Conservation (phyloP, 2,113 vertebrate genomes). For the Alosa alosa region DNA sequence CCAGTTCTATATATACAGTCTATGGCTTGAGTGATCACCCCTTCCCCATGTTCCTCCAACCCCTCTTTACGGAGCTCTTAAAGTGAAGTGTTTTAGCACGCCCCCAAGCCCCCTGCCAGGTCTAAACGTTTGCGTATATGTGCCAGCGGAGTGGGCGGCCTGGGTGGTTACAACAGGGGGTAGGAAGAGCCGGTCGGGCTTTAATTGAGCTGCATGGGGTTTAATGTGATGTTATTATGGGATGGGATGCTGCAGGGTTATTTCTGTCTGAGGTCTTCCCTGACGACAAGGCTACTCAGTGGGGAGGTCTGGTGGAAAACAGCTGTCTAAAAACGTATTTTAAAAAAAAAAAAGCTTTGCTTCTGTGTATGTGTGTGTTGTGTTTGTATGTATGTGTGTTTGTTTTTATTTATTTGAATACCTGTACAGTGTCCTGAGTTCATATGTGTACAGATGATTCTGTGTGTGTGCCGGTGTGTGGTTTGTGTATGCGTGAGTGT, state of each 20-base stretch:
- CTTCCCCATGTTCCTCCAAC: too few species aligned
- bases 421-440: too few species aligned
- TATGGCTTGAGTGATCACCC: too few species aligned
- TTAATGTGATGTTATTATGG: constrained; percentile 60
- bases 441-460: neutral
- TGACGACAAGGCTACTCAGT: constrained; percentile 51
- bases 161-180: constrained; percentile 4
- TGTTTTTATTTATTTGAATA: too few species aligned
- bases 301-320: constrained; percentile 54
- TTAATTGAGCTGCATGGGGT: constrained; percentile 65
- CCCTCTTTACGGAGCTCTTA: neutral
- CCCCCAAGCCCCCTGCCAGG: neutral
- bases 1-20: too few species aligned
- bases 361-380: constrained; percentile 27
- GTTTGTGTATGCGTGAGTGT: neutral
- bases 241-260: constrained; percentile 62
- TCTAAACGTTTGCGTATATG: neutral
- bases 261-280: constrained; percentile 67
- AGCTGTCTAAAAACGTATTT: neutral
- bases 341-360: neutral
- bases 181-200: constrained; percentile 46
- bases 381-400: neutral
- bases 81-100: neutral
- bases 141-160: neutral
- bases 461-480: constrained; percentile 13